phyloP scores from a whole-genome alignment of 2,888 invertebrate genomes.

The Drosophila macrospina region DNA sequence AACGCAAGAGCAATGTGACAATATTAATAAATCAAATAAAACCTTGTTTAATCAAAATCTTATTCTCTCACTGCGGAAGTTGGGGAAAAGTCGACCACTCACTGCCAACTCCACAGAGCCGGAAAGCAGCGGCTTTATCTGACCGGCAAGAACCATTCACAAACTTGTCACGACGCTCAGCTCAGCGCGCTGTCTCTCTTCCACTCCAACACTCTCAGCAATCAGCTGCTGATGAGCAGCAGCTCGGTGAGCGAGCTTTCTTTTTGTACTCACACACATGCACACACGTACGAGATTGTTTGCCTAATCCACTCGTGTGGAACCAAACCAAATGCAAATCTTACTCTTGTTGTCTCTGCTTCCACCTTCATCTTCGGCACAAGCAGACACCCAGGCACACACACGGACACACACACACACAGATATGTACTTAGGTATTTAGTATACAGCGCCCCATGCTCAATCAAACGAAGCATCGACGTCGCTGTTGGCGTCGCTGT shows the following conservation, averaged over 20 bases:
- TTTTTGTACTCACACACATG: constrained; percentile 29
- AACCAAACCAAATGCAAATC: constrained; percentile 55
- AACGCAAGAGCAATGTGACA: background rate
- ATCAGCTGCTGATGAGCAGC: constrained; percentile 22
- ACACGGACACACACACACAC: background rate
- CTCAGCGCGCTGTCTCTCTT: constrained; percentile 6
- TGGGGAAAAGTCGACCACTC: constrained; percentile 9
- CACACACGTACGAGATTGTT: constrained; percentile 22
- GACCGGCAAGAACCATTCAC: constrained; percentile 40
- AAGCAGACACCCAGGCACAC: constrained; percentile 11
- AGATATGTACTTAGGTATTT: too few species aligned
- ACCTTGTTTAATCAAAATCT: background rate
- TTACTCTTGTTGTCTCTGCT: constrained; percentile 45
- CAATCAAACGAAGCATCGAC: constrained; percentile 33
- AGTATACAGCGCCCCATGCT: constrained; percentile 17
- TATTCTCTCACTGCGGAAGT: constrained; percentile 26
- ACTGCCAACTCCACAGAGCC: constrained; percentile 22
- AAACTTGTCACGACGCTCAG: constrained; percentile 56
- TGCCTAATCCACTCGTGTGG: constrained; percentile 53
- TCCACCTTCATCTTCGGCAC: constrained; percentile 35
- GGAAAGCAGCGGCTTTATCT: constrained; percentile 25
- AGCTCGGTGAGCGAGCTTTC: constrained; percentile 46
- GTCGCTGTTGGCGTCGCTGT: constrained; percentile 17
- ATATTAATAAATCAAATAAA: background rate
- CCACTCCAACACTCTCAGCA: constrained; percentile 8